Base-by-base conservation (phyloP, 2,888 invertebrate genomes). In the Epinotia demarniana region DNA sequence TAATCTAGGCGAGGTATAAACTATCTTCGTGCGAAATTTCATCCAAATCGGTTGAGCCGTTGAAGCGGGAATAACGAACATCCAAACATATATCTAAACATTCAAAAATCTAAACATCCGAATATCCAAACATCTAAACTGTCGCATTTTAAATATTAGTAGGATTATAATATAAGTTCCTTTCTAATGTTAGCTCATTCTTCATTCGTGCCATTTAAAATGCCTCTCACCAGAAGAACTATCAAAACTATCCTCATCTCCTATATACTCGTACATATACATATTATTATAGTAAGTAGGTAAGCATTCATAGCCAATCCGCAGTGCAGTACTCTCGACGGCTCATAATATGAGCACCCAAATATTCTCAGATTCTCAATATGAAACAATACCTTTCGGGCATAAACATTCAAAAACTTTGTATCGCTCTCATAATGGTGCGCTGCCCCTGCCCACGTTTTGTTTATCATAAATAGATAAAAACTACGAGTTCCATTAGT, bases 401-500 rank as follows among this genome's bases (percentile, higher is more conserved):
- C 39, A 60, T 27, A 73, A 73, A 62, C 72, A 67, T 72, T 71
- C 67, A 53, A 75, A 73, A 64, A 75, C 63, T 63, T 69, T 66
- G 43, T 60, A n/a, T 60, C 60, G 46, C 66, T 60, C 61, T 43
- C 53, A 43, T 66, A 71, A 71, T 75, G 60, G 75, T 61, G 43
- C 53, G 49, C 68, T n/a, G 53, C 55, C 64, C 55, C 68, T n/a
- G 53, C 58, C 64, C 55, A 74, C 73, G 67, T 68, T 64, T 69
- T 77, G 69, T 77, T 75, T 72, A 72, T 78, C 68, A 68, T 77
- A 72, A 73, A 77, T 57, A 78, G 79, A 81, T 79, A 79, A 79
- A 76, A 79, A 76, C 70, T 68, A 77, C 79, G 66, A 71, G 68
- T 77, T 77, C 76, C 79, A 78, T 82, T 80, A 83, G 80, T 81